Conservation (phyloP, 2,888 invertebrate species). For the Leucoma salicis region DNA sequence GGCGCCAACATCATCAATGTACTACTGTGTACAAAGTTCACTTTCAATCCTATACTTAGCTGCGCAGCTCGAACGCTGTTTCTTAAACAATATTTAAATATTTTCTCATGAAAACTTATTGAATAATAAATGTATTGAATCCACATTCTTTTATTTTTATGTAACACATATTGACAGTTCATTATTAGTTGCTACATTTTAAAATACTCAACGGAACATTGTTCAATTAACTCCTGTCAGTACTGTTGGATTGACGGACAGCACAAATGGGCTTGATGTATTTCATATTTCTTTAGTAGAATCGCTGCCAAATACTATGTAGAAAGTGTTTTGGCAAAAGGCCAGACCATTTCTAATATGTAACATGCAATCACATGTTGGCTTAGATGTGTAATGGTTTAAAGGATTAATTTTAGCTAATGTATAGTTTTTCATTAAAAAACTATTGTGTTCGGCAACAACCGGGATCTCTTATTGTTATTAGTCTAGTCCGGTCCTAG, state of each 20-base stretch:
- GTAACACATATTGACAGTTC: not conserved
- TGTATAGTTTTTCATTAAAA: no score
- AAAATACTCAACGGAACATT: not conserved
- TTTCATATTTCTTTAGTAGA: slow-evolving; percentile 14
- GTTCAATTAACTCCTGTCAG: slow-evolving; percentile 1
- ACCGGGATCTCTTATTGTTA: no score
- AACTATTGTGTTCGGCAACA: no score
- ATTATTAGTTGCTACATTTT: not conserved
- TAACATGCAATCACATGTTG: slow-evolving; percentile 15
- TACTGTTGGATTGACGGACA: slow-evolving; percentile 15
- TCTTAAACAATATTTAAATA: no score
- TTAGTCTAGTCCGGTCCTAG: no score
- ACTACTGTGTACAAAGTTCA: no score
- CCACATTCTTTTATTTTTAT: no score
- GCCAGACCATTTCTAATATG: slow-evolving; percentile 18
- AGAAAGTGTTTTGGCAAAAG: slow-evolving; percentile 23
- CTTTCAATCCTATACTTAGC: no score
- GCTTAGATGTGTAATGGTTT: not conserved
- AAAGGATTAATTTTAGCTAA: not conserved
- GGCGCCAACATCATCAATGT: no score
- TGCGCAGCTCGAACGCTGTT: no score
- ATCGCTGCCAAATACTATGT: slow-evolving; percentile 21
- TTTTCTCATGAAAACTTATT: no score
- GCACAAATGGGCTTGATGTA: slow-evolving; percentile 15
- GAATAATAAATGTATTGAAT: no score